phyloP scores from a whole-genome alignment of 2,797 vertebrate genomes.

The Gallinago nigripennis region DNA sequence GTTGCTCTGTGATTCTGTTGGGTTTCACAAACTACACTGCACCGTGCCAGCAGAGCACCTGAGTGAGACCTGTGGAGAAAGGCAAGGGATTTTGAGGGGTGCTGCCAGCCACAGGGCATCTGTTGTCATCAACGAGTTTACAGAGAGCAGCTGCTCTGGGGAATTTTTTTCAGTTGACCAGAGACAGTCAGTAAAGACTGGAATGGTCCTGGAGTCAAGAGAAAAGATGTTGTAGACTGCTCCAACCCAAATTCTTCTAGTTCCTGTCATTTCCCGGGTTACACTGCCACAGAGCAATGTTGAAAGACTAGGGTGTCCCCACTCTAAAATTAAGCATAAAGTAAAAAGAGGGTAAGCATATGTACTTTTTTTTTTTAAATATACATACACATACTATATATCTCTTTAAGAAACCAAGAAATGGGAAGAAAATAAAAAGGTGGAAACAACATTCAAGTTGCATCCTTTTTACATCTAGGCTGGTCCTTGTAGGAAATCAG shows the following conservation, averaged over 20 bases:
- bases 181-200: background rate
- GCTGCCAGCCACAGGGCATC: background rate
- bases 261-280: background rate
- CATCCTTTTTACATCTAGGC: background rate
- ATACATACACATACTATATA: fast-evolving
- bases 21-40: background rate
- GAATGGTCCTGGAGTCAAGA: background rate
- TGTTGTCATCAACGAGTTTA: background rate
- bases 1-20: background rate
- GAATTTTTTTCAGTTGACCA: background rate
- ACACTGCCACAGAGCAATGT: background rate
- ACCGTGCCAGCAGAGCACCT: background rate
- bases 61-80: background rate
- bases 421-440: fast-evolving
- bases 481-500: background rate
- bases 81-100: background rate
- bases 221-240: background rate
- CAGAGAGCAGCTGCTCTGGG: background rate
- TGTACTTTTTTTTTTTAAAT: background rate
- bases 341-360: background rate
- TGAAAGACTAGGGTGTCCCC: background rate
- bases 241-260: background rate
- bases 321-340: background rate
- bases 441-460: background rate
- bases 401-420: background rate